These are phyloP conservation scores for Sparus aurata DNA, from an alignment of 2,797 vertebrate genomes.

Conservation along the genomic window DNA sequence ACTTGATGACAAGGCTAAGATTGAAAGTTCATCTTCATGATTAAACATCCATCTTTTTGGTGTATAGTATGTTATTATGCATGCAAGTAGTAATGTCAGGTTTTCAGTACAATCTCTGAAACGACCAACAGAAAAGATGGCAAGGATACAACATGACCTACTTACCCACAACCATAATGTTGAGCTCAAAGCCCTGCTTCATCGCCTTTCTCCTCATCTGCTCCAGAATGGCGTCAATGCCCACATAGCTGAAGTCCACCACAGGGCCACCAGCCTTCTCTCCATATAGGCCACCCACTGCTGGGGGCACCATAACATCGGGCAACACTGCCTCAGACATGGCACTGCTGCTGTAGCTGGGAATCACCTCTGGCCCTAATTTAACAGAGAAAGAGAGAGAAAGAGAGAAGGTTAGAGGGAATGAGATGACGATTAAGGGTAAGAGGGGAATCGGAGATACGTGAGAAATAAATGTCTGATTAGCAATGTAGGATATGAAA, in stretches of 20 bases:
- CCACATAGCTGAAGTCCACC: conserved; percentile 95
- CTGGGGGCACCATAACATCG: conserved; percentile 79
- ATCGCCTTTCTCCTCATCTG: conserved; percentile 99
- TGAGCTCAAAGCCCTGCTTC: conserved; percentile 98
- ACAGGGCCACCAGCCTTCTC: conserved; percentile 81
- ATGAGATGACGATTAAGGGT: conserved; percentile 2
- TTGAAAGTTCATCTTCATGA: neutral
- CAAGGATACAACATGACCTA: conserved; percentile 15
- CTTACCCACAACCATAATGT: conserved; percentile 99
- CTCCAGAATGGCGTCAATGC: conserved; percentile 97
- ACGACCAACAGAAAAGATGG: neutral
- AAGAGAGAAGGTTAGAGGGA: neutral
- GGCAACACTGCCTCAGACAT: conserved; percentile 89
- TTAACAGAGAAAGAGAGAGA: neutral
- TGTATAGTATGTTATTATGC: neutral
- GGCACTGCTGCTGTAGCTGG: conserved; percentile 83
- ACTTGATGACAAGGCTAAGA: conserved; percentile 23
- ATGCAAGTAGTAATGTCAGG: neutral
- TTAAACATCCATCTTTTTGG: neutral
- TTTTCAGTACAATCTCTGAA: neutral
- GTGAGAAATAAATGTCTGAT: neutral
- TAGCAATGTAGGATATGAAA: conserved; percentile 13
- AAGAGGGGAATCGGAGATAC: neutral
- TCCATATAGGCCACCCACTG: conserved; percentile 76
- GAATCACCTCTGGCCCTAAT: conserved; percentile 82